phyloP scores from a whole-genome alignment of 2,888 invertebrate genomes.

The Morpho achilles region DNA sequence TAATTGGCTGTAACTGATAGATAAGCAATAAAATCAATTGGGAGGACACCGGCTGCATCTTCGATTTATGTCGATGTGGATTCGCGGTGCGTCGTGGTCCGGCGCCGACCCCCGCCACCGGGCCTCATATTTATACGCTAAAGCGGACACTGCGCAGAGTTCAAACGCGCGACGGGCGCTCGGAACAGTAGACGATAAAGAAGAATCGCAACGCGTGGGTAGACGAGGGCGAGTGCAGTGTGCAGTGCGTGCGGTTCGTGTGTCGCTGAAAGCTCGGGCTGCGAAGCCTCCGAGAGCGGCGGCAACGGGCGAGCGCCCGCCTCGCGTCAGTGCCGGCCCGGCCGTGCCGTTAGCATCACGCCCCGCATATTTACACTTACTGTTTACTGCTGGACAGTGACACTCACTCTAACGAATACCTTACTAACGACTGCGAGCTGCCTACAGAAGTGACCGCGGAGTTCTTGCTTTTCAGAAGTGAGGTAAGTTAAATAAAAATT shows the following conservation, averaged over 20 bases:
- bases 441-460: constrained; percentile 52
- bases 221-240: constrained; percentile 77
- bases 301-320: constrained; percentile 51
- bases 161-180: constrained; percentile 77
- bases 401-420: constrained; percentile 42
- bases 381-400: constrained; percentile 59
- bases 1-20: constrained; percentile 72
- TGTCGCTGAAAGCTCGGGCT: constrained; percentile 76
- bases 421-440: constrained; percentile 42
- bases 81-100: constrained; percentile 70
- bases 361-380: constrained; percentile 47
- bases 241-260: constrained; percentile 75
- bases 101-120: constrained; percentile 74
- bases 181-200: constrained; percentile 73
- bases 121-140: constrained; percentile 77
- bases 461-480: constrained; percentile 48
- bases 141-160: constrained; percentile 73
- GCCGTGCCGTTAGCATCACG: constrained; percentile 75
- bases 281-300: constrained; percentile 66
- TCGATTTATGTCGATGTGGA: constrained; percentile 73
- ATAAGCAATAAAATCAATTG: constrained; percentile 74
- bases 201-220: constrained; percentile 73
- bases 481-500: constrained; percentile 52
- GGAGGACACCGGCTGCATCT: constrained; percentile 75
- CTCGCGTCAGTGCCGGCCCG: constrained; percentile 78